A percentile compares a stretch with the other conserved stretches of the same genome.
These are phyloP conservation scores for Macrochelys suwanniensis DNA, from an alignment of 2,797 vertebrate species.

Conservation along the genomic window DNA sequence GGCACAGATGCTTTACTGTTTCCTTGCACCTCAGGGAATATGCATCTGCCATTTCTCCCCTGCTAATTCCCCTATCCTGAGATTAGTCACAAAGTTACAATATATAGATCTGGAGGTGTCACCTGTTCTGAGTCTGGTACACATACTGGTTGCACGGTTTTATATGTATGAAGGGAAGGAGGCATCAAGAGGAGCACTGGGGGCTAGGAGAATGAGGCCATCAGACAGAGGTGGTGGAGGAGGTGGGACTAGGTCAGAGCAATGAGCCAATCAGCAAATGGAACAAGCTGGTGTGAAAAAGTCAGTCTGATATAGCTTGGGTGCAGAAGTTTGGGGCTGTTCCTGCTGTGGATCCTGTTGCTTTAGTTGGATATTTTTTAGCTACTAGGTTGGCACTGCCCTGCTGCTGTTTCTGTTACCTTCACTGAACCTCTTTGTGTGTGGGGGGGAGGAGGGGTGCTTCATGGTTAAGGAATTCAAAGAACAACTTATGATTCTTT, in stretches of 20 bases:
- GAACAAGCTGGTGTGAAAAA: background rate
- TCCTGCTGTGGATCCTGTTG: background rate
- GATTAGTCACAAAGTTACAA: background rate
- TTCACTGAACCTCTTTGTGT: background rate
- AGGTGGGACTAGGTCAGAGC: background rate
- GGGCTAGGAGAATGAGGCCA: background rate
- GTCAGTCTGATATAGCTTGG: background rate
- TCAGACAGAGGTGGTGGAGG: background rate
- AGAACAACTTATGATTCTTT: background rate
- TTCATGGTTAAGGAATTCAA: background rate
- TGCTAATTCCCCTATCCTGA: background rate
- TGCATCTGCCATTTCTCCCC: background rate
- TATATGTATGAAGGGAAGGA: background rate
- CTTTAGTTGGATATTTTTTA: background rate
- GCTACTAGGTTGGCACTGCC: background rate
- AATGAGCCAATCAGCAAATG: accelerated
- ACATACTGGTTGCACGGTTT: background rate
- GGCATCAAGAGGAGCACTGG: background rate
- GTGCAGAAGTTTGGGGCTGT: background rate
- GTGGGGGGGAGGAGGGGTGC: background rate
- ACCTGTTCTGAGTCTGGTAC: background rate
- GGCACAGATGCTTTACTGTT: background rate
- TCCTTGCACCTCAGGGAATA: background rate
- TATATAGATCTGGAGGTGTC: background rate
- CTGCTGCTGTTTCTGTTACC: background rate